Evolutionary conservation across 2,888 invertebrate genomes (phyloP), one percentile per base, ranked within the genome.

Genomic region (Microplitis deprimator): DNA sequence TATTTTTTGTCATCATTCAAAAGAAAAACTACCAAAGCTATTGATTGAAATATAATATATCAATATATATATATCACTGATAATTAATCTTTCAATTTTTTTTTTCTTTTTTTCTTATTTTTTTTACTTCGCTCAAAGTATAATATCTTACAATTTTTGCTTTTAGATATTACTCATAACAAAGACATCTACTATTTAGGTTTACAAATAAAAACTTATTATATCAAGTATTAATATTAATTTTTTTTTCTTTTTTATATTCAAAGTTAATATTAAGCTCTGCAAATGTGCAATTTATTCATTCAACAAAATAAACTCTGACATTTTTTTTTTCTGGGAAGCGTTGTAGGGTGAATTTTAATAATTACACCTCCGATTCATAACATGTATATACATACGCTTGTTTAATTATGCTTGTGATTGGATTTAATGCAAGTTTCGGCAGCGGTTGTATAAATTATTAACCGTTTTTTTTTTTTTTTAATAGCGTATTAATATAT

Each of bases 251-350:
- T 79, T 69, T 79, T 77, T 72, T 73, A 79, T 80, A 75, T 69
- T 72, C 6, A 61, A 70, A 76, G 76, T 82, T 81, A 82, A 81
- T 82, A 77, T 84, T 81, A 79, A 77, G 82, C 79, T 79, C 75
- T 77, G 79, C 78, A 79, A 80, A 69, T 50, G 61, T 73, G 67
- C 72, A 59, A 69, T 77, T 73, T 79, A 38, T 69, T 70, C 79
- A 81, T 83, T 88, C 87, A 88, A 89, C 87, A 89, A 89, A 90
- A 89, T 89, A 89, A 89, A 89, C 87, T 89, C 88, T 87, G 87
- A 86, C 85, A 82, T 86, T 72, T 72, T 70, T 20, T 20, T 67
- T 73, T 70, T 70, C 77, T 77, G 78, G 78, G 79, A 78, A 81
- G 79, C 77, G 73, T 80, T 81, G 80, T 79, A 79, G 75, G 75